Conservation (phyloP, 2,113 vertebrate genomes). For the Herpetotheres cachinnans region DNA sequence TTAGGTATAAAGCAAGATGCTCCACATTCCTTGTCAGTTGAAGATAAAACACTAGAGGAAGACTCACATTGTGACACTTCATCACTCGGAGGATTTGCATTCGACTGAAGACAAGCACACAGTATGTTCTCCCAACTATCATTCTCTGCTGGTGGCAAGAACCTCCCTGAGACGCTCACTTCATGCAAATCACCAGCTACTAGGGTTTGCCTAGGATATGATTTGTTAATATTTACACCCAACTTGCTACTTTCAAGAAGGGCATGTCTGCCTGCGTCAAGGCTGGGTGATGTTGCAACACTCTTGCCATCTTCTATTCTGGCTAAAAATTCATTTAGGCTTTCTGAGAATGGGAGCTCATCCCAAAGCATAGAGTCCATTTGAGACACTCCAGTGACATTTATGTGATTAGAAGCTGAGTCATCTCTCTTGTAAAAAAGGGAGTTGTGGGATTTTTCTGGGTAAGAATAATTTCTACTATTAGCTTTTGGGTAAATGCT, state of each 20-base stretch:
- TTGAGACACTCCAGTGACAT: background rate
- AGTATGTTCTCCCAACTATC: background rate
- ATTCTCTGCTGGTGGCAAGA: background rate
- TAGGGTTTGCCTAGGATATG: background rate
- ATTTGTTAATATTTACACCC: background rate
- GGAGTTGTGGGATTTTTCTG: background rate
- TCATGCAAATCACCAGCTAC: background rate
- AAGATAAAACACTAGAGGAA: background rate
- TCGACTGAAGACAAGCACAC: background rate
- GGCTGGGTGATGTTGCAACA: background rate
- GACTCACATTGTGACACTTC: background rate
- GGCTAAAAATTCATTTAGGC: conserved; percentile 74
- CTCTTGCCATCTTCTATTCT: conserved; percentile 45
- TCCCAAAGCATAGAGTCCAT: conserved; percentile 60
- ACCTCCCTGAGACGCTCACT: background rate
- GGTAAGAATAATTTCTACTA: background rate
- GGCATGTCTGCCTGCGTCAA: background rate
- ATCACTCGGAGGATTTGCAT: background rate
- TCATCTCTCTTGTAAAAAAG: background rate
- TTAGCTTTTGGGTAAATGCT: background rate
- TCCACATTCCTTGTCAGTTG: background rate
- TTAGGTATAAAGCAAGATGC: background rate
- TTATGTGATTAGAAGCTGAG: background rate
- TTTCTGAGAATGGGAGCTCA: conserved; percentile 78
- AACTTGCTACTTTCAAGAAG: background rate